Conservation (phyloP, 2,888 invertebrate species). For the Troilus luridus region DNA sequence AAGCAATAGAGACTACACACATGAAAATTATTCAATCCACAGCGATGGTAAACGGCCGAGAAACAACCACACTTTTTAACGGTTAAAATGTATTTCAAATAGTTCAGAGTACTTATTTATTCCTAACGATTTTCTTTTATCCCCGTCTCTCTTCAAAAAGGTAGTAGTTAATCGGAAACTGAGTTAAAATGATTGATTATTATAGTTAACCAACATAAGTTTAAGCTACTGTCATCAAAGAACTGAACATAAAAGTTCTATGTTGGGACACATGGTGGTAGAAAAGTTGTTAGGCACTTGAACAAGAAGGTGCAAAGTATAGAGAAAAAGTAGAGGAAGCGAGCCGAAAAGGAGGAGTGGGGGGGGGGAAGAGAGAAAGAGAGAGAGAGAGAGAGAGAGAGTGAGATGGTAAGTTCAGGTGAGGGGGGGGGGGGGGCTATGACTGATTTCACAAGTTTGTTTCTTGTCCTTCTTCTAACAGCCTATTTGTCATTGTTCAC, state of each 20-base stretch:
- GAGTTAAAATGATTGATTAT: too few species aligned
- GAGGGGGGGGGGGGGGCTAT: not conserved
- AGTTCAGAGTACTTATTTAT: too few species aligned
- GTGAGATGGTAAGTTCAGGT: not conserved
- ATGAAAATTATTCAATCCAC: too few species aligned
- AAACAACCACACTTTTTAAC: too few species aligned
- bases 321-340: not conserved
- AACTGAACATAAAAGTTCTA: not conserved
- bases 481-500: constrained; percentile 20
- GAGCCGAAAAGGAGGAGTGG: not conserved
- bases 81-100: too few species aligned
- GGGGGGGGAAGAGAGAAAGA: not conserved
- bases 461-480: constrained; percentile 17
- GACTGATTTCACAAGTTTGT: not conserved
- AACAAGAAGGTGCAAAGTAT: not conserved
- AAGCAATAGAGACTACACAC: too few species aligned
- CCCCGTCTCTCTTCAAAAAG: too few species aligned
- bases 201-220: too few species aligned
- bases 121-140: too few species aligned
- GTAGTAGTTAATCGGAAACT: too few species aligned
- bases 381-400: not conserved
- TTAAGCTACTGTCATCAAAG: not conserved
- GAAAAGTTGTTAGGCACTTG: not conserved
- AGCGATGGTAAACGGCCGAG: too few species aligned
- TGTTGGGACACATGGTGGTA: not conserved